Percentiles rank a stretch among this genome's conserved stretches.
phyloP scores from a whole-genome alignment of 2,888 invertebrate genomes.

The Heliothis peltigera region DNA sequence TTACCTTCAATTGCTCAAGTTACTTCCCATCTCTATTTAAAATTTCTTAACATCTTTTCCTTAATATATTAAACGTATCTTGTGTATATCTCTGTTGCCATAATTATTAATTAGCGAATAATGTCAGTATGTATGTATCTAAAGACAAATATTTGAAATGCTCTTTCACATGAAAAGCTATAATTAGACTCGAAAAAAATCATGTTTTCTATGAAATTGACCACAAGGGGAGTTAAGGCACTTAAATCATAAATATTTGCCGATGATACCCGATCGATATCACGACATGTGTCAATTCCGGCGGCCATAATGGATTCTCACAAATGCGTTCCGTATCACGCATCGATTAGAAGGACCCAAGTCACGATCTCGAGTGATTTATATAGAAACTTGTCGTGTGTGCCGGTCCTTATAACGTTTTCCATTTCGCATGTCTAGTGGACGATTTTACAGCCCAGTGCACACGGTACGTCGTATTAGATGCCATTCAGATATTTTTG shows the following conservation, averaged over 20 bases:
- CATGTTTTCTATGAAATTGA: too few relatives aligned
- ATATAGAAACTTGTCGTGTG: constrained; percentile 65
- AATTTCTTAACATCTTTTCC: too few relatives aligned
- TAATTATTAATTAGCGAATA: too few relatives aligned
- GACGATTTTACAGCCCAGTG: constrained; percentile 54
- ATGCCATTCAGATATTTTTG: not conserved
- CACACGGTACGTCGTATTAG: constrained; percentile 12
- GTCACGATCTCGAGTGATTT: constrained; percentile 70
- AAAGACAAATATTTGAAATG: constrained; percentile 2
- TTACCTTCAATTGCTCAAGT: constrained; percentile 1
- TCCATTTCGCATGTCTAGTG: constrained; percentile 57
- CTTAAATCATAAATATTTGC: not conserved
- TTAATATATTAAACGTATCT: too few relatives aligned
- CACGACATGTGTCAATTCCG: constrained; percentile 33
- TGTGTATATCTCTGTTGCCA: too few relatives aligned
- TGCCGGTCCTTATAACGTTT: constrained; percentile 63
- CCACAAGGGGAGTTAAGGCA: not conserved
- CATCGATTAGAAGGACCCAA: constrained; percentile 49
- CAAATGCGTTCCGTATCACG: constrained; percentile 41
- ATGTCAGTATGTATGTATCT: too few relatives aligned
- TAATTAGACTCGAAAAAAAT: too few relatives aligned
- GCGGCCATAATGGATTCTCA: constrained; percentile 19
- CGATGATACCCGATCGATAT: constrained; percentile 22
- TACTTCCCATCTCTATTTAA: too few relatives aligned
- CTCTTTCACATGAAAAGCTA: too few relatives aligned